Evolutionary conservation across 1,140 invertebrate genomes (phyloP).

Genomic region (Hesperophylax magnus): DNA sequence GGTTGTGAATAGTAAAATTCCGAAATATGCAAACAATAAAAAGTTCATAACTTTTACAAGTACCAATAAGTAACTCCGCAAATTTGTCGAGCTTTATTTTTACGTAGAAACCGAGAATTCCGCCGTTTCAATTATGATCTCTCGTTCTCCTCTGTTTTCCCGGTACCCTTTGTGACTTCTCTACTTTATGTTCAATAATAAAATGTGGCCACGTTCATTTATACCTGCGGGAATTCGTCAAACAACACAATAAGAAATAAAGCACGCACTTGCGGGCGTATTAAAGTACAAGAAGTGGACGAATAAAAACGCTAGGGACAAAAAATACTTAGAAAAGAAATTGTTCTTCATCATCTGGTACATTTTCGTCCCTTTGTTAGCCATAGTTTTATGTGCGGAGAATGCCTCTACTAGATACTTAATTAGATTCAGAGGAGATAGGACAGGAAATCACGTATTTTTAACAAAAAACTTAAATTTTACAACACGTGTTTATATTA

Average conservation of each 20-base stretch:
- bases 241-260: slow-evolving; percentile 34
- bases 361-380: background rate
- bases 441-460: slow-evolving; percentile 16
- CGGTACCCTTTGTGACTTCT: slow-evolving; percentile 16
- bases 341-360: slow-evolving; percentile 12
- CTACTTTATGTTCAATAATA: slow-evolving; percentile 15
- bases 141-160: background rate
- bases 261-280: slow-evolving; percentile 20
- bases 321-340: slow-evolving; percentile 14
- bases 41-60: no score
- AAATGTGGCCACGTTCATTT: slow-evolving; percentile 24
- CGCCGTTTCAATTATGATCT: slow-evolving; percentile 13
- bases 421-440: background rate
- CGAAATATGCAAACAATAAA: no score
- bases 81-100: slow-evolving; percentile 13
- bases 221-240: slow-evolving; percentile 30
- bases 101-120: slow-evolving; percentile 1
- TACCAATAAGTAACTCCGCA: no score
- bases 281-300: slow-evolving; percentile 2
- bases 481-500: no score
- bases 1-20: no score
- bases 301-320: background rate
- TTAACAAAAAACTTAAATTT: no score
- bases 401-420: background rate
- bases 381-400: slow-evolving; percentile 13